phyloP scores from a whole-genome alignment of 2,797 vertebrate genomes.

The Acanthurus lineatus region DNA sequence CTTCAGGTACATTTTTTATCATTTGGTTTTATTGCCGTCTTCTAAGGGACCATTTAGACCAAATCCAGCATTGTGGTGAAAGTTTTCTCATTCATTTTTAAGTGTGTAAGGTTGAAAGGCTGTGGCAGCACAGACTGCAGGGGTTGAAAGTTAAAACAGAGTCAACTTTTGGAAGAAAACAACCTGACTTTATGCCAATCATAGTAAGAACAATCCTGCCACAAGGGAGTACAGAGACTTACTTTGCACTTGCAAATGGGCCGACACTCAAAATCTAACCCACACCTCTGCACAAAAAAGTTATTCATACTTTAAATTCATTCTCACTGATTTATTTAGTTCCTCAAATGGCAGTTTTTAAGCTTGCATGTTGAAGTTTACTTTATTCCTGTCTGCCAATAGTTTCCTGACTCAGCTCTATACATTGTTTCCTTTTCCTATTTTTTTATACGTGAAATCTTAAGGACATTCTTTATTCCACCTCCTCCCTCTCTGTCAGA shows the following conservation, averaged over 20 bases:
- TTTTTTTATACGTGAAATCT: constrained; percentile 32
- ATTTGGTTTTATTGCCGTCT: background rate
- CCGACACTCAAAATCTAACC: no score
- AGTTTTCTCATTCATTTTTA: background rate
- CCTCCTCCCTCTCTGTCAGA: constrained; percentile 81
- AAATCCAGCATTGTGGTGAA: background rate
- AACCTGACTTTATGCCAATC: no score
- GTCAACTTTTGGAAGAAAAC: no score
- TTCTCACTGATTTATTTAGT: background rate
- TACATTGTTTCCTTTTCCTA: constrained; percentile 19
- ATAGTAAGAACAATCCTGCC: no score
- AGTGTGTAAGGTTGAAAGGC: no score
- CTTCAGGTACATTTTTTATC: background rate
- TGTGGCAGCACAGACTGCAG: no score
- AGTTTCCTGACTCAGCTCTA: constrained; percentile 11
- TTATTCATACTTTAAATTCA: no score
- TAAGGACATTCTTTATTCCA: constrained; percentile 37
- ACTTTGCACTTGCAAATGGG: no score
- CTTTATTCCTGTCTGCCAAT: background rate
- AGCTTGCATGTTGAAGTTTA: constrained; percentile 3
- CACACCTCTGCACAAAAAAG: no score
- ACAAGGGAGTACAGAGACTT: no score
- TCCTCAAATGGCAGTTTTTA: background rate
- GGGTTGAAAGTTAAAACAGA: no score
- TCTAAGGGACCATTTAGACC: background rate